phyloP scores from a whole-genome alignment of 2,113 vertebrate species.

The Rhinichthys klamathensis region DNA sequence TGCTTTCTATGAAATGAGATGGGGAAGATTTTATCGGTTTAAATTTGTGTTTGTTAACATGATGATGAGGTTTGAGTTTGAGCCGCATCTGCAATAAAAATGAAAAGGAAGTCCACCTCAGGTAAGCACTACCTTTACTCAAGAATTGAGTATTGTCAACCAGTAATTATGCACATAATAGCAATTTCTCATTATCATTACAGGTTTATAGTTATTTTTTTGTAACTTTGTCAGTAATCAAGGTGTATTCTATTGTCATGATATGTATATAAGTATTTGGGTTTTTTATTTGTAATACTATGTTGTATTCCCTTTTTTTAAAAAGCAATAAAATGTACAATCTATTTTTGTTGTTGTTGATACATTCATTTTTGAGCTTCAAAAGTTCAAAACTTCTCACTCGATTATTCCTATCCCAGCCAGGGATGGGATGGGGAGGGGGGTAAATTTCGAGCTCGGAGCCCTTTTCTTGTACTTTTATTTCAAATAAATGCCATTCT shows the following conservation, averaged over 20 bases:
- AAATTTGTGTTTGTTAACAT: slow-evolving; percentile 45
- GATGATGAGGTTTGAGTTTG: slow-evolving; percentile 11
- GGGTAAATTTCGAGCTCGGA: too few species aligned
- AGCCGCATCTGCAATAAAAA: slow-evolving; percentile 7
- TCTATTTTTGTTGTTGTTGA: neutral
- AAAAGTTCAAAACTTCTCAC: too few species aligned
- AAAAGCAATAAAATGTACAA: slow-evolving; percentile 65
- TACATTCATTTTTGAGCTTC: neutral
- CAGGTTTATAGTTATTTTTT: slow-evolving; percentile 47
- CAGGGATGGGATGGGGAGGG: too few species aligned
- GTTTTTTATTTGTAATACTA: slow-evolving; percentile 65
- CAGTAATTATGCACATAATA: slow-evolving; percentile 43
- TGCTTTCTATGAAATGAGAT: slow-evolving; percentile 9
- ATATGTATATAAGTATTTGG: slow-evolving; percentile 82
- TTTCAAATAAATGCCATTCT: neutral
- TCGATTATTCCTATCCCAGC: too few species aligned
- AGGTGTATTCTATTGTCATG: slow-evolving; percentile 97
- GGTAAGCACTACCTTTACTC: slow-evolving; percentile 57
- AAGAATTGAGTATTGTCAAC: slow-evolving; percentile 33
- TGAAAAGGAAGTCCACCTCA: slow-evolving; percentile 57
- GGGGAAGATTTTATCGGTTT: neutral
- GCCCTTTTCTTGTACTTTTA: too few species aligned
- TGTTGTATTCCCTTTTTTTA: slow-evolving; percentile 69
- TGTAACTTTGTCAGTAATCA: slow-evolving; percentile 68
- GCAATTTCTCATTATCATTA: slow-evolving; percentile 34